These are phyloP conservation scores for Drosophila asahinai DNA, from an alignment of 1,140 invertebrate genomes.

Conservation along the genomic window DNA sequence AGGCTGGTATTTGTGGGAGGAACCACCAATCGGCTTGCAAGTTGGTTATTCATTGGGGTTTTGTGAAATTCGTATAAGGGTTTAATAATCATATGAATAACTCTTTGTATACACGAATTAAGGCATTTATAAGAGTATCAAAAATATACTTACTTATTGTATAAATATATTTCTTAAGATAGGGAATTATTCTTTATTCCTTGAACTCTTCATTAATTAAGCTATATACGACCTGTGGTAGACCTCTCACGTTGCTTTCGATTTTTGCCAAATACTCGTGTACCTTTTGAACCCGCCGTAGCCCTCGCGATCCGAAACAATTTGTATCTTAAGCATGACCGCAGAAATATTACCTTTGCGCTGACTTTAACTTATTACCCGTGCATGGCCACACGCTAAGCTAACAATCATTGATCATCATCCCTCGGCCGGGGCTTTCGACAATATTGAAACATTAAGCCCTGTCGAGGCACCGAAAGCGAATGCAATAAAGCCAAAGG, in stretches of 20 bases:
- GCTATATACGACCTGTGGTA: slow-evolving; percentile 23
- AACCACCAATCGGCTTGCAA: not conserved
- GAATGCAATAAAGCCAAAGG: slow-evolving; percentile 37
- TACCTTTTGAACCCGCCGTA: slow-evolving; percentile 17
- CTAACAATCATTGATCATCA: slow-evolving; percentile 79
- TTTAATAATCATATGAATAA: slow-evolving; percentile 9
- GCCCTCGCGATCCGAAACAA: slow-evolving; percentile 43
- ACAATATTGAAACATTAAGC: slow-evolving; percentile 78
- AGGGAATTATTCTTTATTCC: too few relatives aligned
- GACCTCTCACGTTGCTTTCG: slow-evolving; percentile 34
- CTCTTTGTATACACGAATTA: not conserved
- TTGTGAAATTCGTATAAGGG: not conserved
- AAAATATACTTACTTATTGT: not conserved
- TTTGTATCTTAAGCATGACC: slow-evolving; percentile 59
- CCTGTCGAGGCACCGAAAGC: slow-evolving; percentile 25
- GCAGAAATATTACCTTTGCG: slow-evolving; percentile 48
- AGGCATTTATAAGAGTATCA: not conserved
- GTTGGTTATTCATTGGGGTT: not conserved
- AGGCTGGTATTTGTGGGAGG: slow-evolving; percentile 16
- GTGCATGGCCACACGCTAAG: slow-evolving; percentile 74
- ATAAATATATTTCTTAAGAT: not conserved
- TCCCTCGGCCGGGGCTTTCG: slow-evolving; percentile 46
- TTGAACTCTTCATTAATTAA: slow-evolving; percentile 26
- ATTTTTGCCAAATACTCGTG: slow-evolving; percentile 30
- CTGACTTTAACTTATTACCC: slow-evolving; percentile 60